phyloP scores from a whole-genome alignment of 2,888 invertebrate species.

The Noctua janthe region DNA sequence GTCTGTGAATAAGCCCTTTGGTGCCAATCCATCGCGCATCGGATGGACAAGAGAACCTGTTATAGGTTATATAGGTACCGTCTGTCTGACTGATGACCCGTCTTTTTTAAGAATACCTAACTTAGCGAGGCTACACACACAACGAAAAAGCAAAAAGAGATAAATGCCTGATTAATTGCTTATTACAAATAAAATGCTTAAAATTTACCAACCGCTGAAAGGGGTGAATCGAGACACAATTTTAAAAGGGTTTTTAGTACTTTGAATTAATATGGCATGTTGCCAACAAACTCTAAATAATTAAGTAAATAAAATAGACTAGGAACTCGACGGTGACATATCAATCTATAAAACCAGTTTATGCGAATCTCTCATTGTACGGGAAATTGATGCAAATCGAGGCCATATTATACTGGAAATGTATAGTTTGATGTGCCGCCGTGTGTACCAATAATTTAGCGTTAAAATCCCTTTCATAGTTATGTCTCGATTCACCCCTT shows the following conservation, averaged over 20 bases:
- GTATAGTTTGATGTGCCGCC: no score
- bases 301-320: not conserved
- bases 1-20: not conserved
- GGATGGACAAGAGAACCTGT: not conserved
- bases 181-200: not conserved
- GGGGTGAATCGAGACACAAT: not conserved
- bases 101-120: not conserved
- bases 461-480: not conserved
- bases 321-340: no score
- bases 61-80: not conserved
- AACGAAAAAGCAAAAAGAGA: not conserved
- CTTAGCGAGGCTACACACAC: no score
- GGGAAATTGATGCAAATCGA: no score
- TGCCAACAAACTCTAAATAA: no score
- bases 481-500: not conserved
- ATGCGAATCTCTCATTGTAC: no score
- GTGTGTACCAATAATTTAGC: no score
- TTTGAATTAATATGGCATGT: no score
- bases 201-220: not conserved
- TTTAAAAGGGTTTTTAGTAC: no score
- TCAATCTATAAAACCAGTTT: no score
- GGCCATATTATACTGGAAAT: no score
- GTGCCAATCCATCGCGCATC: not conserved
- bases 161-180: not conserved
- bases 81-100: not conserved